These are phyloP conservation scores for Drosophila pandora DNA, from an alignment of 1,140 invertebrate genomes.

Conservation along the genomic window DNA sequence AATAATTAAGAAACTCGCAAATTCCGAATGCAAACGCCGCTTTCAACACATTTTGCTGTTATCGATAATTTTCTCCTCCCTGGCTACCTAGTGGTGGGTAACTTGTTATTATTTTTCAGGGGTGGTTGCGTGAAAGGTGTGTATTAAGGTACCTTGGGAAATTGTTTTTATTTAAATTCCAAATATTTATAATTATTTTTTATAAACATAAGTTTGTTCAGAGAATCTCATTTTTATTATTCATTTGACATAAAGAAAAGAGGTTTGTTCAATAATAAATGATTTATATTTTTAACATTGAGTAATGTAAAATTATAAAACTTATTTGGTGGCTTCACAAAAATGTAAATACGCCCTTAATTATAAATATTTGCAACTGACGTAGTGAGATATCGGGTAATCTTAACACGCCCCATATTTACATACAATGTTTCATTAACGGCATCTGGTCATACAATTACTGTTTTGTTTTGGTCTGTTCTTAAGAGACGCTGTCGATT, in stretches of 20 bases:
- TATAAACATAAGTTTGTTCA: neutral
- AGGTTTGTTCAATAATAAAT: no score
- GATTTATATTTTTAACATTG: no score
- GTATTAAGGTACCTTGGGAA: neutral
- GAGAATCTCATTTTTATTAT: no score
- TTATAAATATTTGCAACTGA: neutral
- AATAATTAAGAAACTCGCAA: constrained; percentile 31
- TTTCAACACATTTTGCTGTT: constrained; percentile 44
- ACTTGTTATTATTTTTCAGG: neutral
- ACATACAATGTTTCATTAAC: neutral
- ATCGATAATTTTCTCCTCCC: constrained; percentile 15
- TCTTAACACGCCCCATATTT: neutral
- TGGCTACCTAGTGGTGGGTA: neutral
- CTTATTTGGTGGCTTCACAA: no score
- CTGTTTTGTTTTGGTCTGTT: neutral
- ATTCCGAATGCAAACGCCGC: constrained; percentile 55
- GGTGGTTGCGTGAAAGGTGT: neutral
- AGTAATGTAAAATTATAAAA: no score
- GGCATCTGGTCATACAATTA: neutral
- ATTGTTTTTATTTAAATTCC: neutral
- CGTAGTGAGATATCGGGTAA: neutral
- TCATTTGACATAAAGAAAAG: no score
- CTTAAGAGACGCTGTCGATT: neutral
- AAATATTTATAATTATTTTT: neutral
- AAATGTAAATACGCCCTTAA: neutral